These are phyloP conservation scores for Puffinus mauretanicus DNA, from an alignment of 2,113 vertebrate genomes.

Conservation along the genomic window DNA sequence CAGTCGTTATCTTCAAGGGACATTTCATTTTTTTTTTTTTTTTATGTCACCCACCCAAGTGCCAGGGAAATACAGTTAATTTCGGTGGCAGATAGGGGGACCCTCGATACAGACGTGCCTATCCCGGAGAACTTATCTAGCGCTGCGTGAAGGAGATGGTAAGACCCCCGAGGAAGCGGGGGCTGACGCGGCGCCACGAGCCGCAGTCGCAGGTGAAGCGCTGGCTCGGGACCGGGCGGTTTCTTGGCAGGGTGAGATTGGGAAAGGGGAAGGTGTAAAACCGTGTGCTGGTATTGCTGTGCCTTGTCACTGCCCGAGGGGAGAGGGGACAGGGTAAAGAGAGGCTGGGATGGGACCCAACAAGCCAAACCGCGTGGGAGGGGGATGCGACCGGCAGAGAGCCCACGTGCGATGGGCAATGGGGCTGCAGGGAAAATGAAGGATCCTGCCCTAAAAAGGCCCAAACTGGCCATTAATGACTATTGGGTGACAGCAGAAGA, in stretches of 20 bases:
- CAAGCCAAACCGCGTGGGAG: rapidly evolving
- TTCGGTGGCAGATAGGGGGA: background rate
- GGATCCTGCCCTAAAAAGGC: background rate
- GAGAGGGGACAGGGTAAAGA: background rate
- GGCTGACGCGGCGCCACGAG: rapidly evolving
- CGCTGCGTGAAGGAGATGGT: background rate
- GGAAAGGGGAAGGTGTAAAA: background rate
- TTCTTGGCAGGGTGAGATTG: background rate
- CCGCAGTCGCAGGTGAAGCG: rapidly evolving
- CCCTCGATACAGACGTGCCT: rapidly evolving
- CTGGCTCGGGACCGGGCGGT: rapidly evolving
- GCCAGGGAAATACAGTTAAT: background rate
- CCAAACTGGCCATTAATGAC: rapidly evolving
- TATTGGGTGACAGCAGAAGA: background rate
- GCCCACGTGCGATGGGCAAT: rapidly evolving
- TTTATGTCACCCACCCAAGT: background rate
- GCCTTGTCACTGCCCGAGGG: rapidly evolving
- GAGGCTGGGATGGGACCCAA: background rate
- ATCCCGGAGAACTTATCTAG: background rate
- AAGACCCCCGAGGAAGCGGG: background rate
- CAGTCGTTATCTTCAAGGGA: rapidly evolving
- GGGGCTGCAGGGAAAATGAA: too few relatives aligned
- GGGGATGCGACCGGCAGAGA: rapidly evolving
- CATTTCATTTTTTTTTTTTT: background rate
- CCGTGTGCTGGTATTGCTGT: rapidly evolving